Evolutionary conservation across 2,797 vertebrate species (phyloP), one percentile per base, ranked within the genome.

Genomic region (Dendrocincla tyrannina): DNA sequence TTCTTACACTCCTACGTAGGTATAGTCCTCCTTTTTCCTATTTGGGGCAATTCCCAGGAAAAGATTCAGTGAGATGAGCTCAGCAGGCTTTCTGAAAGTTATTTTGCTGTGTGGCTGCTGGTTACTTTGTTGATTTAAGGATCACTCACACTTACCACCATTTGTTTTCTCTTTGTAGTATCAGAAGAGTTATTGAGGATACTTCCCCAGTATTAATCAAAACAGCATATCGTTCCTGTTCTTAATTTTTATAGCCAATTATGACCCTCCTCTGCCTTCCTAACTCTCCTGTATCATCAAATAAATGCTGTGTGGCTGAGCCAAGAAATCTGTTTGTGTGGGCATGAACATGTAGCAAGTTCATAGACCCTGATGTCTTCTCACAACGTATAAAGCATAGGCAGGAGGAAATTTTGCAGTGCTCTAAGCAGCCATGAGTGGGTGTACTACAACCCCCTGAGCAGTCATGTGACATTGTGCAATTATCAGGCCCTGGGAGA

Each of bases 241-340:
- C 58, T 72, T 86, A 68, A 35, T 83, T 93, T 85, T 84, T 72
- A 16, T 44, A 84, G 66, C 39, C 20, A 76, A 11, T 78, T 84
- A 64, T n/a, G 46, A 50, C 52, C 17, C 49, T 88, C 53, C 25
- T 93, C 41, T 88, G 60, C 79, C 39, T 83, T 60, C 25, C 19
- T 92, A 53, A 39, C 13, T 89, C 39, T 62, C 37, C n/a, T 77
- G 20, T 77, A 59, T 74, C 62, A 39, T 46, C 60, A 46, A 68
- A 42, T 68, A 63, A 82, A 74, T 46, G 53, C 41, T 23, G 16
- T 49, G 28, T 23, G 39, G 32, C 58, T 84, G 79, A 91, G 76
- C 70, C 80, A 95, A 75, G 49, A 80, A 89, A 81, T 83, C 13
- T 91, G 30, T 75, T 46, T 85, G 76, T 81, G 83, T 95, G 76